Base-by-base conservation (phyloP, 2,797 vertebrate species). In the Argyrosomus regius region DNA sequence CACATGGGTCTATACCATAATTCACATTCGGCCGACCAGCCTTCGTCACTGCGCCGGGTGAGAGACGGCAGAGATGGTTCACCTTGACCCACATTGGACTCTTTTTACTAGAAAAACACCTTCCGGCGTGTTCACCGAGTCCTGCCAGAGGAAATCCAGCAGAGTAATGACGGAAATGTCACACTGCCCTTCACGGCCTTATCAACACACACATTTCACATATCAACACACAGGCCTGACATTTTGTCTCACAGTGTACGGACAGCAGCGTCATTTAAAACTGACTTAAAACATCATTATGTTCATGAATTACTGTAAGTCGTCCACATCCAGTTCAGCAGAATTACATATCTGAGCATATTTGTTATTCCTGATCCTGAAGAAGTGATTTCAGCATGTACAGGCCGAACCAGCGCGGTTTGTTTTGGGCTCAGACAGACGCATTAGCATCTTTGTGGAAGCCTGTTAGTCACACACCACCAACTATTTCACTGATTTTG, bases 11-110 rank as follows among this genome's bases (percentile, higher is more conserved):
- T 43, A 2, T 26, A 9, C 26, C 13, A 31, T 12, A 11, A 4
- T 46, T 76, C 50, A 58, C n/a, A 52, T 61, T 49, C 5, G 6
- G 10, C 65, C 41, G 11, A 53, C 48, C 61, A 18, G 56, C 46
- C 52, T 48, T 5, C 11, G 3, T 65, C 24, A 14, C 58, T 18
- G 43, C 24, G 0, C 1, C 2, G 45, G 28, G 46, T 31, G 45
- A 49, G n/a, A 18, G 22, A n/a, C 11, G 39, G 7, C 9, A 14
- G 28, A 72, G 22, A 61, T 3, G 53, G 24, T 50, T 87, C 85
- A 84, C 85, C 85, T 88, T 87, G 87, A 87, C 81, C 85, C 73
- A 75, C 0, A 77, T 71, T 26, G 43, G 68, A 43, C 48, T 11
- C 16, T 49, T 10, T 7, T 4, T 31, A 28, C 14, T 46, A 26